Base-by-base conservation (phyloP, 2,113 vertebrate genomes). In the Forbesichthys agassizii region DNA sequence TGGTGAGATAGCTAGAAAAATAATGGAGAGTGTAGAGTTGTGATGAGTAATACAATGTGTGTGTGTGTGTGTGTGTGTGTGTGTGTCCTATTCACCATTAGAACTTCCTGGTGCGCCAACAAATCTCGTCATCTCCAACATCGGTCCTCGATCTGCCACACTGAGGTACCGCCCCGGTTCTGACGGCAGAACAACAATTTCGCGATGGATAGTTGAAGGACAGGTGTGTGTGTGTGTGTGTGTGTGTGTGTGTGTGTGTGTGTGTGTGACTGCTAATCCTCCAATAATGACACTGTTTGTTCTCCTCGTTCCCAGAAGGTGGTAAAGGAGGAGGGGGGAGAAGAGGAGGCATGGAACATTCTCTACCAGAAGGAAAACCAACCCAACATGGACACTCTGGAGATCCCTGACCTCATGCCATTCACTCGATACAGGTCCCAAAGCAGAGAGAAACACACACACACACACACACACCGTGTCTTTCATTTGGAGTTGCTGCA, bases 341-440 rank as follows among this genome's bases (percentile, higher is more conserved):
- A 95, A 0, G 96, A 95, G 48, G 92, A 94, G 61, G 93, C 92
- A 1, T 99, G 97, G 97, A 90, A 91, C 61, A 91, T 79, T 53
- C 88, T 98, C 55, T 93, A 86, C 4, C 94, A 96, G 82, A 93
- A 94, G 65, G 95, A 96, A 64, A 97, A 96, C 14, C 93, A 95
- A 53, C 95, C 96, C 0, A 92, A 95, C 4, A 92, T 94, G 74
- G 94, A 97, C 82, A 84, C 78, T 12, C 83, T 99, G 88, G 94
- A 98, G 74, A 93, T 99, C 55, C 96, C 95, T 0, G 88, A 95
- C 89, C 94, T 99, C 78, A 94, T 84, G 0, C 97, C 97, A 0
- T 98, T 97, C 78, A 99, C 96, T 48, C 92, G 95, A 79, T 99
- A 99, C 93, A 96, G 97, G 97, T 99, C 84, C 93, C 92, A 20